Conservation (phyloP, 2,888 invertebrate genomes). For the Sceliomorpha sp. region DNA sequence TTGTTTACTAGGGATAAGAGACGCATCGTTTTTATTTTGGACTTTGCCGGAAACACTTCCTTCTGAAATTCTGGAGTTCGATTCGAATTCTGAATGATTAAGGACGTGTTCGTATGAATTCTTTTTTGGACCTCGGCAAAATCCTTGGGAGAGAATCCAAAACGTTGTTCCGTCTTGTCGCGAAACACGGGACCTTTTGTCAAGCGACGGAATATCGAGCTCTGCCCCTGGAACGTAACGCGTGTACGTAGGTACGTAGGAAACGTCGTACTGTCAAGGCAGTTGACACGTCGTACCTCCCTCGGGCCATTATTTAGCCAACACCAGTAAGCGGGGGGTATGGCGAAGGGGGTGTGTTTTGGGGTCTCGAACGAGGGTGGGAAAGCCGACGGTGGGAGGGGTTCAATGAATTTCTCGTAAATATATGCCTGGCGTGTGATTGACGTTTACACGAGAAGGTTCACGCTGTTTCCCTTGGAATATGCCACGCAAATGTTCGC, state of each 20-base stretch:
- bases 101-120: too few species aligned
- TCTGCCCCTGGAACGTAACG: conserved; percentile 56
- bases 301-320: conserved; percentile 79
- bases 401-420: conserved; percentile 71
- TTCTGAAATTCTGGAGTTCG: too few species aligned
- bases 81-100: too few species aligned
- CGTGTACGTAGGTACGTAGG: conserved; percentile 48
- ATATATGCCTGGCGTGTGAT: conserved; percentile 80
- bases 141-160: conserved; percentile 33
- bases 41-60: too few species aligned
- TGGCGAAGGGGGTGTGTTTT: conserved; percentile 74
- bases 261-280: conserved; percentile 76
- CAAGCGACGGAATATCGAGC: conserved; percentile 60
- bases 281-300: conserved; percentile 77
- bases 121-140: too few species aligned
- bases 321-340: conserved; percentile 69
- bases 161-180: conserved; percentile 57
- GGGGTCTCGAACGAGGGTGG: conserved; percentile 57
- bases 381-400: conserved; percentile 51
- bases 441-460: conserved; percentile 77
- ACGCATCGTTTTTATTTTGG: too few species aligned
- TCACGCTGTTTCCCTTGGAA: conserved; percentile 40
- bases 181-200: conserved; percentile 58
- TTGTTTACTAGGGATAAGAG: too few species aligned
- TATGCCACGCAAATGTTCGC: conserved; percentile 11